Base-by-base conservation (phyloP, 2,888 invertebrate species). In the Agelastica alni region DNA sequence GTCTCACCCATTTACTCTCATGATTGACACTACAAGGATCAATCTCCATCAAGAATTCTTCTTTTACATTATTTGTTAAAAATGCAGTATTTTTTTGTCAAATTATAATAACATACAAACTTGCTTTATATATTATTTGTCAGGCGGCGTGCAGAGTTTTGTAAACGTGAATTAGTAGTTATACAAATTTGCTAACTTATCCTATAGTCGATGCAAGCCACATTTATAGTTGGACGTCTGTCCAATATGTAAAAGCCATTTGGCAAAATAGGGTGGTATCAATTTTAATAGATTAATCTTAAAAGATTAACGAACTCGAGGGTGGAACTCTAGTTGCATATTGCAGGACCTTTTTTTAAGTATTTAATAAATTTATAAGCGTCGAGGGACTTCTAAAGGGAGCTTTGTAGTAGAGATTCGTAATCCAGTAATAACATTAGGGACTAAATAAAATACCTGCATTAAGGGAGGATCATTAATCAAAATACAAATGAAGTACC, bases 241-340 rank as follows among this genome's bases (percentile, higher is more conserved):
- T 36, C 47, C 37, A 47, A 41, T 41, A 53, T 45, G 46, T 55
- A 39, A 45, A 22, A 14, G 51, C 41, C 54, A 51, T 55, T 45
- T 41, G 54, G 41, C 45, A 32, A 45, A 34, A 26, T 18, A 39
- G 49, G 49, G n/a, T n/a, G n/a, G 51, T 44, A 55, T 55, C 54
- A 55, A 55, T 51, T 55, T 54, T 45, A 55, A 45, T 46, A 45
- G 49, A 55, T 55, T 55, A 51, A 55, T 55, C 54, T 51, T 41
- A 45, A 45, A 44, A 55, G 54, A 55, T 55, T 51, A 49, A 44
- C 48, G 54, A 45, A 49, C 31, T 44, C 41, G 51, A 32, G 45
- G 28, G 41, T 31, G 10, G 34, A 34, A 31, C 44, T 26, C 32
- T 34, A 13, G 14, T 14, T 26, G 41, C 22, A 31, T 20, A 39